Evolutionary conservation across 2,888 invertebrate species (phyloP), one percentile per base, ranked within the genome.

Genomic region (Hydrotaea diabolus): DNA sequence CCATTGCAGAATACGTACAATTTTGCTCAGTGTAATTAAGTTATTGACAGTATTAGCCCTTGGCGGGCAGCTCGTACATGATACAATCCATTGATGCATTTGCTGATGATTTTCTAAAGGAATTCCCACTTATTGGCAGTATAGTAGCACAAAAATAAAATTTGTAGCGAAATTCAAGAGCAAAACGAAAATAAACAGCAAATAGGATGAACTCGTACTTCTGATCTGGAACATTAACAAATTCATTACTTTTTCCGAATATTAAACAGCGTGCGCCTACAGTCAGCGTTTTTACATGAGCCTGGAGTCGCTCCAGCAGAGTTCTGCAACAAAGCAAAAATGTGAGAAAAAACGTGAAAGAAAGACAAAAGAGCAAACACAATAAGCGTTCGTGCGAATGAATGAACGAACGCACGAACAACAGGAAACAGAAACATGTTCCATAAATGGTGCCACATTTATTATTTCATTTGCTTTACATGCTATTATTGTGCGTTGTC

Each of bases 401-500:
- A 46, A 46, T 23, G 49, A 69, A 31, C n/a, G n/a, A 31, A 31
- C 31, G 31, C 31, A 31, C 2, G 55, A 46, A 46, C 46, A 69
- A 69, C 23, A 69, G 46, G 23, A 46, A 19, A 76, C 59, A 62
- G 21, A 26, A 62, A 80, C 59, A 76, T 43, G 80, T 84, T 77
- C 55, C 64, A 53, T 64, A 80, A 84, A 80, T 80, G 80, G 80
- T 84, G 83, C 75, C 83, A 84, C 77, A 83, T 80, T 84, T 80
- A 80, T 84, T 84, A 80, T 84, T 80, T 84, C 80, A 80, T 84
- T 80, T 84, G 83, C 77, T 80, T 80, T 77, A 77, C 83, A 77
- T 80, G 83, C 71, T 80, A 77, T 62, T 23, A 59, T 59, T 23
- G 59, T 26, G 21, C 5, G 59, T 87, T 80, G 31, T 31, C 31